Base-by-base conservation (phyloP, 1,140 invertebrate species). In the Melitaea cinxia region DNA sequence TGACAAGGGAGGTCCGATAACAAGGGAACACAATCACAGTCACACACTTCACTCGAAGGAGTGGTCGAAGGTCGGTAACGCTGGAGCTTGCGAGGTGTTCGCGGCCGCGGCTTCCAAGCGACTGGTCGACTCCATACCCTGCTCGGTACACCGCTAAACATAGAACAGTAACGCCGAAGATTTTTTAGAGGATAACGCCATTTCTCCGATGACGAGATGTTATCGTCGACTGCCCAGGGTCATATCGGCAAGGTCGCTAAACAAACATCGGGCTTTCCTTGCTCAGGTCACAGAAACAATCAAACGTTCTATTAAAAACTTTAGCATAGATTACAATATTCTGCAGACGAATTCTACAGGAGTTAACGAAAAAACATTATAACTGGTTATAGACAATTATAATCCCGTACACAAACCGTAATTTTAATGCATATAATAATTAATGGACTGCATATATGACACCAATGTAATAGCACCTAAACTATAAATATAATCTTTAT, bases 41-140 rank as follows among this genome's bases (percentile, higher is more conserved):
- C 84, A 85, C 84, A 82, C 84, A 85, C 86, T 83, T 89, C 86
- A 89, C 86, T 87, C 84, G 72, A 53, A 50, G 77, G 84, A 89
- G 86, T 89, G 86, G 86, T 89, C 84, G 86, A 77, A 76, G 80
- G 79, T 86, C 80, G 85, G 64, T 65, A 69, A 73, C 78, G 82
- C 82, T 84, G 82, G 78, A 84, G 80, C 73, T 69, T 61, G 85
- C 78, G 78, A 76, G 79, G 74, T 82, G 82, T 70, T 78, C 85
- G 77, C 86, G 74, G 68, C 69, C 83, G 77, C 84, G 82, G 82
- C 76, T 80, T 74, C 76, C 82, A 72, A 78, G 80, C 86, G 84
- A 89, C 86, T 89, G 83, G 53, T 66, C 62, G 10, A 15, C 70
- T 65, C 61, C 68, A 73, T 73, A 56, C 66, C 58, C 57, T 61